A percentile compares a stretch with the other conserved stretches of the same genome.
These are phyloP conservation scores for Coleophora flavipennella DNA, from an alignment of 2,888 invertebrate genomes.

Conservation along the genomic window DNA sequence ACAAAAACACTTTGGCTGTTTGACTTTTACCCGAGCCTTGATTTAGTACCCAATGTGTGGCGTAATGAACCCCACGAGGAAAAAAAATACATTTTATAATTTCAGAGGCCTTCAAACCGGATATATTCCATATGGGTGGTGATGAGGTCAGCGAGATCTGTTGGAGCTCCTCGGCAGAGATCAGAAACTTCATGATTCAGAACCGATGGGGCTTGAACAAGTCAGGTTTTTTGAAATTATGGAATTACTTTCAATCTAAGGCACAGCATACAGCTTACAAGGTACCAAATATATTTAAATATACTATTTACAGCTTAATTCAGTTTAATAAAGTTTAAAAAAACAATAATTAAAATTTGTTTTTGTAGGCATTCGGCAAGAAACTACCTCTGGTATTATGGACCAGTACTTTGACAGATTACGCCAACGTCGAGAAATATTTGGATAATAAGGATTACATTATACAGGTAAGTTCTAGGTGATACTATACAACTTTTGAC, in stretches of 20 bases:
- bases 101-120: conserved; percentile 75
- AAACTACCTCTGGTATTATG: conserved; percentile 80
- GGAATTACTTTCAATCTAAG: conserved; percentile 83
- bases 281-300: too few species aligned
- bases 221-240: conserved; percentile 76
- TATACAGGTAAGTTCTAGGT: conserved; percentile 79
- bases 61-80: too few species aligned
- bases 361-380: conserved; percentile 57
- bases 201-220: conserved; percentile 75
- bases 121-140: conserved; percentile 91
- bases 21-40: too few species aligned
- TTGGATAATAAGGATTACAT: conserved; percentile 83
- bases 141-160: conserved; percentile 82
- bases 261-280: conserved; percentile 74
- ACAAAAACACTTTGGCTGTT: too few species aligned
- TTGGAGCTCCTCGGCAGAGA: conserved; percentile 81
- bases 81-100: conserved; percentile 8
- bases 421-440: conserved; percentile 74
- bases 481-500: too few species aligned
- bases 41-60: too few species aligned
- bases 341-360: conserved; percentile 1
- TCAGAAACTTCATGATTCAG: conserved; percentile 78
- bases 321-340: too few species aligned
- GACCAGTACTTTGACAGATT: conserved; percentile 85
- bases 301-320: too few species aligned